Conservation (phyloP, 2,888 invertebrate species). For the Taenaris catops region DNA sequence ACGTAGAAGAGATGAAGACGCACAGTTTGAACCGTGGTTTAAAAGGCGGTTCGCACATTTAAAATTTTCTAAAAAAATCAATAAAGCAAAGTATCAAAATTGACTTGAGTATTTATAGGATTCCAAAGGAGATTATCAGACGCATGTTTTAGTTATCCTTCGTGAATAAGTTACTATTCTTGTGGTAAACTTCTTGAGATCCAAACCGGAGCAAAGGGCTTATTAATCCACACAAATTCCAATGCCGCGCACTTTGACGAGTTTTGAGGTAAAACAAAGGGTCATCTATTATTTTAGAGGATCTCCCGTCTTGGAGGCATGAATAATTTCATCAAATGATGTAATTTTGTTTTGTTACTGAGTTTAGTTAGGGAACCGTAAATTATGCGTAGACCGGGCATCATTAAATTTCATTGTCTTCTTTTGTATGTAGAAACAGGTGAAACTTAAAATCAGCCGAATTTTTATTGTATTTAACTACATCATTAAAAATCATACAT, state of each 20-base stretch:
- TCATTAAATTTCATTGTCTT: too few species aligned
- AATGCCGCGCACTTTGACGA: conserved; percentile 46
- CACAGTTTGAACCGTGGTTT: too few species aligned
- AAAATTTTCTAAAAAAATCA: too few species aligned
- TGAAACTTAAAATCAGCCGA: conserved; percentile 2
- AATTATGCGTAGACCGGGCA: conserved; percentile 7
- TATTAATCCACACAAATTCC: conserved; percentile 59
- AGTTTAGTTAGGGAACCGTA: conserved; percentile 5
- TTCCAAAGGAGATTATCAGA: too few species aligned
- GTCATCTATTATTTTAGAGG: conserved; percentile 50
- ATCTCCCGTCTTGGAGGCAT: conserved; percentile 38
- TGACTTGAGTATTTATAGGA: too few species aligned
- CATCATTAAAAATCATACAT: too few species aligned
- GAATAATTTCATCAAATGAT: conserved; percentile 36
- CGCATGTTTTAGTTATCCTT: conserved; percentile 14
- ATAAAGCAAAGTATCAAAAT: too few species aligned
- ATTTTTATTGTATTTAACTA: too few species aligned
- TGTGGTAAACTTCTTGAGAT: conserved; percentile 50
- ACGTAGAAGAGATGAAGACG: too few species aligned
- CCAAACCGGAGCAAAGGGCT: conserved; percentile 45
- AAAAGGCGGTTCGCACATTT: too few species aligned
- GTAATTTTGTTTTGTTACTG: conserved; percentile 11
- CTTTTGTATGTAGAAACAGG: too few species aligned
- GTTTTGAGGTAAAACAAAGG: conserved; percentile 41
- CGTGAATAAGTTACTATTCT: conserved; percentile 32